phyloP scores from a whole-genome alignment of 2,113 vertebrate species.

The Myrmecobius fasciatus region DNA sequence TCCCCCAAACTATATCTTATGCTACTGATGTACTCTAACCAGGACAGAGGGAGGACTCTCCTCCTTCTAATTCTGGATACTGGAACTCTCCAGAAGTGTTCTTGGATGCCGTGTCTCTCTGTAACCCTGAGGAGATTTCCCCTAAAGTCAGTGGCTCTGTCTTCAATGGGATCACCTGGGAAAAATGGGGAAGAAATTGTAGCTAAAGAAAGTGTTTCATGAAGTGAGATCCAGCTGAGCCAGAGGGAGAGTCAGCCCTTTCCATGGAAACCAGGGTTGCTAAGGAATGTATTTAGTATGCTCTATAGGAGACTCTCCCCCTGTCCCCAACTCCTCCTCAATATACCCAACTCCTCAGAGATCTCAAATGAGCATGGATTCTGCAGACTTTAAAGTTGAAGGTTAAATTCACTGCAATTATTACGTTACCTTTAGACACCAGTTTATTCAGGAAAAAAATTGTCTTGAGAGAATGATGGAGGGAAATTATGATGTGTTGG shows the following conservation, averaged over 20 bases:
- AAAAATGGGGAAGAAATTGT: background rate
- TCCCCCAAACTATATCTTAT: background rate
- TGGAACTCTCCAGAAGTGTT: background rate
- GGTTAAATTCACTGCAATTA: background rate
- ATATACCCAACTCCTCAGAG: background rate
- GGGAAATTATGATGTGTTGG: background rate
- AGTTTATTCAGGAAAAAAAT: fast-evolving
- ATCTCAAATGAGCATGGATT: background rate
- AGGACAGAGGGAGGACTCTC: background rate
- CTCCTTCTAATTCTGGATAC: background rate
- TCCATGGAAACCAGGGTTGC: conserved; percentile 64
- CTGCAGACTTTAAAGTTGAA: background rate
- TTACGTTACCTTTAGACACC: background rate
- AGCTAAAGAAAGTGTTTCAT: fast-evolving
- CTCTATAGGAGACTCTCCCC: background rate
- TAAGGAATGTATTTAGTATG: background rate
- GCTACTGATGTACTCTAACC: background rate
- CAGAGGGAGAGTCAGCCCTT: conserved; percentile 15
- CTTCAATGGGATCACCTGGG: fast-evolving
- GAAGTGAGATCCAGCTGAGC: background rate
- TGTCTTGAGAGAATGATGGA: background rate
- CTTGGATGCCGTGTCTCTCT: background rate
- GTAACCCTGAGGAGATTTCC: background rate
- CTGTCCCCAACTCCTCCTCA: background rate
- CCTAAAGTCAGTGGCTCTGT: fast-evolving